phyloP scores from a whole-genome alignment of 2,888 invertebrate species.

The Kryphioiulus occultus region DNA sequence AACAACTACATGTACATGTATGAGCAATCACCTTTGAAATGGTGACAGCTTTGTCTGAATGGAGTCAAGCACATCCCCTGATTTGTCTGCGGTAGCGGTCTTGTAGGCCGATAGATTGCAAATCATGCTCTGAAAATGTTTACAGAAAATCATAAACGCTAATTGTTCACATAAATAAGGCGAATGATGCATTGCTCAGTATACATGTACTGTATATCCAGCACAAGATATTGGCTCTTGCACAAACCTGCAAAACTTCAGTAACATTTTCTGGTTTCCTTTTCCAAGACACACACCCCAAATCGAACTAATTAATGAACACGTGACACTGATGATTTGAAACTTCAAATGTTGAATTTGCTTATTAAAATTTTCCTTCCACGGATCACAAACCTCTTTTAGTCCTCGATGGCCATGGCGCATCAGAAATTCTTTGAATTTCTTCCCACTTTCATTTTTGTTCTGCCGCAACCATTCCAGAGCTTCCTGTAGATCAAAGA shows the following conservation, averaged over 20 bases:
- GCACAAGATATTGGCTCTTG: neutral
- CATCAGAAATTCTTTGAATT: constrained; percentile 70
- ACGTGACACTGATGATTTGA: neutral
- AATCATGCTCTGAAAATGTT: neutral
- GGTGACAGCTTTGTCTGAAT: neutral
- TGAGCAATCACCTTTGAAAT: neutral
- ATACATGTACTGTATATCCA: neutral
- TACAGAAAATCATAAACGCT: neutral
- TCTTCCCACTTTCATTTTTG: constrained; percentile 64
- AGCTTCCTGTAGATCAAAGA: constrained; percentile 60
- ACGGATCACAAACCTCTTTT: constrained; percentile 61
- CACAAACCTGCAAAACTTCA: constrained; percentile 68
- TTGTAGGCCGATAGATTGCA: neutral
- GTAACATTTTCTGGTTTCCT: constrained; percentile 71
- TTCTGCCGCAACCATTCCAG: constrained; percentile 70
- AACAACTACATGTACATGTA: neutral
- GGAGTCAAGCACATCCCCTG: neutral
- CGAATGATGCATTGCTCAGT: too few relatives aligned
- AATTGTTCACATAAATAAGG: neutral
- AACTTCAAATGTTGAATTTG: neutral
- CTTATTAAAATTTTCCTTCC: neutral
- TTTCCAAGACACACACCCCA: constrained; percentile 73
- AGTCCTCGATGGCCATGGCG: constrained; percentile 75
- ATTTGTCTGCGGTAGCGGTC: neutral
- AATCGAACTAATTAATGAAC: constrained; percentile 70